A percentile compares a stretch with the other conserved stretches of the same genome.
phyloP scores from a whole-genome alignment of 2,113 vertebrate genomes.

The Ophthalmolycus amberensis region DNA sequence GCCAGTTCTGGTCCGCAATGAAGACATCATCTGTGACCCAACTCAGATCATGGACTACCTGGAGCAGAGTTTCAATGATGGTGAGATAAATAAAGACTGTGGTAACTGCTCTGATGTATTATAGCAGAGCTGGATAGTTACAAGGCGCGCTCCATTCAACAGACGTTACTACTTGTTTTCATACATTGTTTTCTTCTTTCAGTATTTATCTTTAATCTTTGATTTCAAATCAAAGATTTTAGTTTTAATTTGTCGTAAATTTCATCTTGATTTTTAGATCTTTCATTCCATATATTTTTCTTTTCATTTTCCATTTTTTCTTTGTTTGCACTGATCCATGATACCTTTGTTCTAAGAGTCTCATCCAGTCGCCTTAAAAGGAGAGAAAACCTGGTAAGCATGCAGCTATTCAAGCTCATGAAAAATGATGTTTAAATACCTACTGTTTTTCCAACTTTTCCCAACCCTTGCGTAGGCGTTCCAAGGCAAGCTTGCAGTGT shows the following conservation, averaged over 20 bases:
- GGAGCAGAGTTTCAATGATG: constrained; percentile 91
- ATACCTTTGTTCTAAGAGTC: constrained; percentile 52
- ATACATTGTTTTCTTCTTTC: background rate
- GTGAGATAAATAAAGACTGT: constrained; percentile 79
- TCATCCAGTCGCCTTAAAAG: constrained; percentile 33
- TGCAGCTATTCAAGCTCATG: background rate
- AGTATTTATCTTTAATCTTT: background rate
- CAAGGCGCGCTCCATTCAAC: background rate
- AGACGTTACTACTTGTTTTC: background rate
- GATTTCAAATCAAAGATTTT: background rate
- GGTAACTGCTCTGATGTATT: background rate
- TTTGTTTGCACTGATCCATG: constrained; percentile 56
- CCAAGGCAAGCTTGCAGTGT: background rate
- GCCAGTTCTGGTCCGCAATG: constrained; percentile 91
- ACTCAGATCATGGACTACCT: constrained; percentile 96
- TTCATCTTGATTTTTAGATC: constrained; percentile 3
- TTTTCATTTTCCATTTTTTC: constrained; percentile 46
- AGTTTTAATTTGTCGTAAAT: background rate
- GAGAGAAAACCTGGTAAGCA: constrained; percentile 65
- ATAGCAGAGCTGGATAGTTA: background rate
- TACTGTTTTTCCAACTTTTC: too few relatives aligned
- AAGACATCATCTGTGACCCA: constrained; percentile 92
- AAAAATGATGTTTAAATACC: background rate
- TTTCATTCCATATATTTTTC: constrained; percentile 6
- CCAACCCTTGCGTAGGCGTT: background rate